phyloP scores from a whole-genome alignment of 2,797 vertebrate species.

The Eupleurogrammus muticus region DNA sequence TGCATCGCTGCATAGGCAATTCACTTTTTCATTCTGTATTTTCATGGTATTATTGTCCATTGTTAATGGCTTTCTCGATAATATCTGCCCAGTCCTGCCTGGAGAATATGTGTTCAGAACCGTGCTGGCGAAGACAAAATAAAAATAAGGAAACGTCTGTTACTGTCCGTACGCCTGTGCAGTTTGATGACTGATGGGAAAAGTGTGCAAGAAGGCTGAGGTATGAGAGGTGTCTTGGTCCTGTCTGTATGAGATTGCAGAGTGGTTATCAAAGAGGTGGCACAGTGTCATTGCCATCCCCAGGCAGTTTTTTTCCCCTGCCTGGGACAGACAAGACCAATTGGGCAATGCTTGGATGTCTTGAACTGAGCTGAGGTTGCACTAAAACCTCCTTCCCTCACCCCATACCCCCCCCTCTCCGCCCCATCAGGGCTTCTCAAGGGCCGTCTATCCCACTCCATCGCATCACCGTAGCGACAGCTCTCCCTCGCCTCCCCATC shows the following conservation, averaged over 20 bases:
- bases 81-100: conserved; percentile 48
- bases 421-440: conserved; percentile 70
- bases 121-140: conserved; percentile 21
- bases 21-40: conserved; percentile 51
- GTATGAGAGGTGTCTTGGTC: conserved; percentile 52
- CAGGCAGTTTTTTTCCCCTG: conserved; percentile 35
- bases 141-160: conserved; percentile 34
- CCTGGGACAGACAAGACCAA: conserved; percentile 52
- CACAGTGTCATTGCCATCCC: conserved; percentile 50
- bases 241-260: conserved; percentile 57
- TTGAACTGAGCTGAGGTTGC: conserved; percentile 60
- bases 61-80: conserved; percentile 49
- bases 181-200: conserved; percentile 64
- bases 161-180: conserved; percentile 38
- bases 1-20: conserved; percentile 40
- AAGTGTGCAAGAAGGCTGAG: conserved; percentile 62
- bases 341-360: conserved; percentile 52
- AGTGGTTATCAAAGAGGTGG: conserved; percentile 70
- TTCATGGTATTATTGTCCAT: conserved; percentile 64
- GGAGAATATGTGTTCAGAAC: conserved; percentile 50
- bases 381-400: conserved; percentile 16
- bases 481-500: conserved; percentile 70
- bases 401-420: conserved; percentile 44
- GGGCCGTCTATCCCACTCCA: conserved; percentile 72
- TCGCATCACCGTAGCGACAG: conserved; percentile 73